phyloP scores from a whole-genome alignment of 2,888 invertebrate species.

The Patella caerulea region DNA sequence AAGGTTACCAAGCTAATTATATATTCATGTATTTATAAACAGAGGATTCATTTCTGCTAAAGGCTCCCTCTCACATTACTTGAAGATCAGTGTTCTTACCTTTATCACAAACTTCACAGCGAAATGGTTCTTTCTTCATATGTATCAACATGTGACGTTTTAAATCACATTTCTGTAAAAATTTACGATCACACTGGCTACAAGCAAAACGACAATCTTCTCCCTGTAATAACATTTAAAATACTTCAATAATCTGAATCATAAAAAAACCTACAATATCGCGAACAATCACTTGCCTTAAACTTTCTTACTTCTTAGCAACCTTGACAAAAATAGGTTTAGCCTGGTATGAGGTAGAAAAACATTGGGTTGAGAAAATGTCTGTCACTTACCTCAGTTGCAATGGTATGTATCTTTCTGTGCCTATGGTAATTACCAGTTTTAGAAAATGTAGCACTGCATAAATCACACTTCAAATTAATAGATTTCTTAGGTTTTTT shows the following conservation, averaged over 20 bases:
- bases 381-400: conserved; percentile 31
- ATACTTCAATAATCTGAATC: too few relatives aligned
- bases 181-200: conserved; percentile 55
- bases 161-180: conserved; percentile 64
- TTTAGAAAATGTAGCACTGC: conserved; percentile 58
- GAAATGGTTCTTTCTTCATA: conserved; percentile 55
- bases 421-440: conserved; percentile 61
- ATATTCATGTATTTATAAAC: too few relatives aligned
- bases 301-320: too few relatives aligned
- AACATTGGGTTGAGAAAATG: not conserved
- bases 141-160: conserved; percentile 61
- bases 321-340: too few relatives aligned
- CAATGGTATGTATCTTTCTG: conserved; percentile 59
- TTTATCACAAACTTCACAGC: conserved; percentile 53
- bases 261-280: too few relatives aligned
- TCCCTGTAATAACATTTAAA: not conserved
- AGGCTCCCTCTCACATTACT: not conserved
- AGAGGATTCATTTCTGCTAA: too few relatives aligned
- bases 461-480: conserved; percentile 57
- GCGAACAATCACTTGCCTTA: too few relatives aligned
- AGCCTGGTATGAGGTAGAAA: not conserved
- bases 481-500: not conserved
- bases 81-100: conserved; percentile 34
- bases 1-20: too few relatives aligned
- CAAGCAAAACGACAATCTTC: conserved; percentile 48